Percentiles rank a stretch among this genome's conserved stretches.
Evolutionary conservation across 2,888 invertebrate species (phyloP).

Genomic region (Latrodectus elegans): DNA sequence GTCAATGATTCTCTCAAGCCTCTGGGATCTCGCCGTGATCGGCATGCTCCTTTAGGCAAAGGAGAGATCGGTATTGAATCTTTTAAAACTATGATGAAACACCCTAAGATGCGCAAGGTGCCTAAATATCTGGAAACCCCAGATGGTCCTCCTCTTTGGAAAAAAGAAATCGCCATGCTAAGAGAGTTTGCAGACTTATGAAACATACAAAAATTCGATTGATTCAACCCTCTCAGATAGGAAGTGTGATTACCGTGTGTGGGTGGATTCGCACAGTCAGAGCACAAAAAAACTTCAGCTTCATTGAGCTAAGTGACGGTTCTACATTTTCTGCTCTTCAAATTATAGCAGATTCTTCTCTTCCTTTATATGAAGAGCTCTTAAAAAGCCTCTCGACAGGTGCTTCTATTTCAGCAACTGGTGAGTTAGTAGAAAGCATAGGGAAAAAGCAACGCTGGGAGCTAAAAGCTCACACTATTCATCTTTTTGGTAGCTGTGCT

Average conservation of each 20-base stretch:
- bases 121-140: slow-evolving; percentile 3
- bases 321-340: too few species aligned
- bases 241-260: too few species aligned
- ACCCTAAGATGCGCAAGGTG: not conserved
- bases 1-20: not conserved
- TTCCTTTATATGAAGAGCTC: not conserved
- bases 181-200: too few species aligned
- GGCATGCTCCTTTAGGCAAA: not conserved
- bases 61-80: too few species aligned
- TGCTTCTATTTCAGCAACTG: not conserved
- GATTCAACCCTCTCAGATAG: too few species aligned
- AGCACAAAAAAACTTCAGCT: too few species aligned
- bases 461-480: not conserved
- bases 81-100: too few species aligned
- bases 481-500: not conserved
- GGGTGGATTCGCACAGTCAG: too few species aligned
- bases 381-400: not conserved
- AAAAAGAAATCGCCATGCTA: not conserved
- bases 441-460: not conserved
- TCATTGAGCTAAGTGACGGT: too few species aligned
- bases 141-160: not conserved
- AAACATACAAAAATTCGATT: too few species aligned
- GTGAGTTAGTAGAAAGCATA: not conserved
- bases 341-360: too few species aligned
- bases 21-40: not conserved